phyloP scores from a whole-genome alignment of 2,113 vertebrate species.

The Ictidomys tridecemlineatus region DNA sequence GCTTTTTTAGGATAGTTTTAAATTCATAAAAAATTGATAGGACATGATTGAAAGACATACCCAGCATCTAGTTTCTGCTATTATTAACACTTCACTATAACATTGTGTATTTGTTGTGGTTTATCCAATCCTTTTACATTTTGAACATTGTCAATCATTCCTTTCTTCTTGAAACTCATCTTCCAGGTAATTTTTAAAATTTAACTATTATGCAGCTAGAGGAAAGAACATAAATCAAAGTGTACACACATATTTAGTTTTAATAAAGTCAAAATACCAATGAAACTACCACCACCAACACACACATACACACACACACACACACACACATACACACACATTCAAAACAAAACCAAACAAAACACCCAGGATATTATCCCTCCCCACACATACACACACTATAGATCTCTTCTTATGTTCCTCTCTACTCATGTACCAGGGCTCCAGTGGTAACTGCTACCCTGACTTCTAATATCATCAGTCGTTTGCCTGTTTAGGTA shows the following conservation, averaged over 20 bases:
- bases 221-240: not conserved
- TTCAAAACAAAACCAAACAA: no score
- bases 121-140: slow-evolving; percentile 14
- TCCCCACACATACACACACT: no score
- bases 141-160: slow-evolving; percentile 9
- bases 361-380: no score
- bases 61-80: not conserved
- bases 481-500: not conserved
- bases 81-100: not conserved
- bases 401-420: not conserved
- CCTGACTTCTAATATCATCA: not conserved
- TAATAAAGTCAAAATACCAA: not conserved
- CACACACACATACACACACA: no score
- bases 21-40: not conserved
- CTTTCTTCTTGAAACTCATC: not conserved
- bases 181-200: slow-evolving; percentile 16
- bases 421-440: not conserved
- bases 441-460: not conserved
- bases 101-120: not conserved
- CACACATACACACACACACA: no score
- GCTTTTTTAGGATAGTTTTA: not conserved
- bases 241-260: not conserved
- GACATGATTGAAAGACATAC: not conserved
- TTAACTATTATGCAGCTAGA: not conserved
- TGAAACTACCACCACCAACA: not conserved